These are phyloP conservation scores for Galbula dea DNA, from an alignment of 2,113 vertebrate species.

Conservation along the genomic window DNA sequence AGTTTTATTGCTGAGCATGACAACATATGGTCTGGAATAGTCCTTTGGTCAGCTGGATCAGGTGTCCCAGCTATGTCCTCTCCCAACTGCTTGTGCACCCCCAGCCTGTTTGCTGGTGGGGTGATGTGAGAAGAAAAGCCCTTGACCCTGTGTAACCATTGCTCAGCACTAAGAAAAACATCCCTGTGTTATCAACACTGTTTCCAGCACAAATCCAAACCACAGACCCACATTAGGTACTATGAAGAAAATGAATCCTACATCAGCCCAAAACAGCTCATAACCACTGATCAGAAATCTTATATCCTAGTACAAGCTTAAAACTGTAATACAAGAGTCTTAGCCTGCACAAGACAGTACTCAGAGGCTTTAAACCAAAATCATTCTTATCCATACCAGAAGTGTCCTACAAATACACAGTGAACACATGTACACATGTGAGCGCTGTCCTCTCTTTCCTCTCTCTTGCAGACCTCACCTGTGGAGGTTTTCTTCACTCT, in stretches of 20 bases:
- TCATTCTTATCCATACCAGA: neutral
- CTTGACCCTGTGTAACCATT: neutral
- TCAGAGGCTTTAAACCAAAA: neutral
- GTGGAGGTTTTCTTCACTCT: slow-evolving; percentile 79
- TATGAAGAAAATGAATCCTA: neutral
- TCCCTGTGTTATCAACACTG: neutral
- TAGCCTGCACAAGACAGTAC: neutral
- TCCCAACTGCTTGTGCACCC: neutral
- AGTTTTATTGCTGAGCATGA: neutral
- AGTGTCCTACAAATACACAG: neutral
- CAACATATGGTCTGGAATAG: rapidly evolving
- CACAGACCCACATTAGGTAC: rapidly evolving
- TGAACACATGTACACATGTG: too few relatives aligned
- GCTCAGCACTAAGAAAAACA: rapidly evolving
- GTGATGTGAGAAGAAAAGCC: neutral
- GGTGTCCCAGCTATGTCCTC: neutral
- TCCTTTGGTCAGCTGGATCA: neutral
- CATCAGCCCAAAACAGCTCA: neutral
- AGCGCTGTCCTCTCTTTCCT: neutral
- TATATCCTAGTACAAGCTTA: neutral
- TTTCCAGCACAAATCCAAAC: neutral
- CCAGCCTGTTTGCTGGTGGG: neutral
- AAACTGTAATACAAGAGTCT: neutral
- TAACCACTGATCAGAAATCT: neutral
- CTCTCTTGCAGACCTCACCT: slow-evolving; percentile 67